These are phyloP conservation scores for Heliothis virescens DNA, from an alignment of 1,140 invertebrate species.

Conservation along the genomic window DNA sequence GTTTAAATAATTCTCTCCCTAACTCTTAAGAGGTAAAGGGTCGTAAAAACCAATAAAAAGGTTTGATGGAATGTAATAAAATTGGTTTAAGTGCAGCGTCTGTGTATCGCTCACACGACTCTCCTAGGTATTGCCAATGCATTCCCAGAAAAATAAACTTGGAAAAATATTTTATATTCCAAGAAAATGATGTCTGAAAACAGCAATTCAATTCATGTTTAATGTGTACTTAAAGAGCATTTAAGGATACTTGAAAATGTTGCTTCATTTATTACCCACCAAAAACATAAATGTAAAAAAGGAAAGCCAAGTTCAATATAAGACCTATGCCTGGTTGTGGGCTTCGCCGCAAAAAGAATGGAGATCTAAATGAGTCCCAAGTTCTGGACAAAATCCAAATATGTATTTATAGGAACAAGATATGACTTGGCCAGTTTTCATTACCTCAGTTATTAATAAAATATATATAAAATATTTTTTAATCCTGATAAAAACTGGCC, in stretches of 20 bases:
- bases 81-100: slow-evolving; percentile 35
- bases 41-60: slow-evolving; percentile 28
- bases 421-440: too few relatives aligned
- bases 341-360: too few relatives aligned
- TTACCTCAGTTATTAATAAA: too few relatives aligned
- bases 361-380: too few relatives aligned
- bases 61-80: slow-evolving; percentile 19
- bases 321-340: too few relatives aligned
- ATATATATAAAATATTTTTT: too few relatives aligned
- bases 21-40: slow-evolving; percentile 6
- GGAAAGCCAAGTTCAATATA: too few relatives aligned
- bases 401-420: too few relatives aligned
- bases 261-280: neutral
- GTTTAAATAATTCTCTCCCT: slow-evolving; percentile 1
- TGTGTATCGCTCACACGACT: slow-evolving; percentile 9
- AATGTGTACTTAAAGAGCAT: neutral
- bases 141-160: neutral
- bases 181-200: slow-evolving; percentile 5
- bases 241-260: neutral
- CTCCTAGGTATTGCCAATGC: slow-evolving; percentile 13
- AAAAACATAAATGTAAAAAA: too few relatives aligned
- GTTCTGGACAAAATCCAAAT: too few relatives aligned
- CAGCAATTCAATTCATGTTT: neutral
- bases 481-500: too few relatives aligned
- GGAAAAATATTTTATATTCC: slow-evolving; percentile 21